Base-by-base conservation (phyloP, 1,140 invertebrate species). In the Brachionus rubens region DNA sequence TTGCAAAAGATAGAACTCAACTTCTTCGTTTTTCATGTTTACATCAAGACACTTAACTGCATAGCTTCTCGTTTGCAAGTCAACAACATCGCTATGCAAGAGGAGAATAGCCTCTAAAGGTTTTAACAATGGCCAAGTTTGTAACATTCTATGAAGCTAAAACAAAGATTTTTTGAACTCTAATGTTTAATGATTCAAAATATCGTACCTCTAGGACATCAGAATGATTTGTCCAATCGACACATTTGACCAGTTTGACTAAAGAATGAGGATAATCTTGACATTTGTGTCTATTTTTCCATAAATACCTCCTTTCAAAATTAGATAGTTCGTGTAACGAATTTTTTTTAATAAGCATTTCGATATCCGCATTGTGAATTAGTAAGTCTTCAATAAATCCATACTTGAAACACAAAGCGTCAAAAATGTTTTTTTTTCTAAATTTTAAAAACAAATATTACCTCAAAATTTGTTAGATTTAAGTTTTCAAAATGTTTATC, bases 51-150 rank as follows among this genome's bases (percentile, higher is more conserved):
- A 95, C 43, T 89, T 86, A 0, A 98, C 92, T 19, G 95, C 94
- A 86, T 92, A 97, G 82, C 88, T 89, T 75, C 95, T 85, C 2
- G 98, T 92, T 28, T 88, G 87, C 75, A 90, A 88, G 86, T 98
- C 94, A 0, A 92, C 90, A 84, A 93, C 96, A n/a, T 93, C 92
- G 82, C 93, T 95, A 85, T 97, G 94, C n/a, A 98, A 85, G 40
- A 98, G 84, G 82, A 96, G 93, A 16, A 97, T 85, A 0, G 94
- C 92, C 65, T 90, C 89, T 81, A 94, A 91, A 0, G 91, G 89
- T 0, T 90, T 86, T 76, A 96, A 84, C 70, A 86, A 83, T 0
- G 92, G 91, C 93, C 93, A 97, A 67, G 80, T 77, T 24, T 46
- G n/a, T 9, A 75, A 3, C 7, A 75, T n/a, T 43, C 56, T 59